Base-by-base conservation (phyloP, 2,888 invertebrate genomes). In the Shargacucullia verbasci region DNA sequence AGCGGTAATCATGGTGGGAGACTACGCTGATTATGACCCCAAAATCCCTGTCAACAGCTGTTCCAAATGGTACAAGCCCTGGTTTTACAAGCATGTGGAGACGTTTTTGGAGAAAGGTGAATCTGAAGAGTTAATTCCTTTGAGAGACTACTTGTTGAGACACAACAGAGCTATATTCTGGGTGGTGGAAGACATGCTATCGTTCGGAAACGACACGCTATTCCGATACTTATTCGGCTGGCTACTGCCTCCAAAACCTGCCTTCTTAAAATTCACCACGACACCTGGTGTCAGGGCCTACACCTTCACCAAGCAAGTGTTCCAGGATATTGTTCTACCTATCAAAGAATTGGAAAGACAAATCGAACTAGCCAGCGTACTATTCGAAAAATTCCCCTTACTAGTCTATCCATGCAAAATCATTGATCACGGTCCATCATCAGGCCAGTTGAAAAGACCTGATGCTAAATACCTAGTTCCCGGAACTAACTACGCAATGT, bases 171-270 rank as follows among this genome's bases (percentile, higher is more conserved):
- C 96, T 1, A 96, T 96, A 50, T 96, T 96, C 82, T 96, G 96
- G 96, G 96, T 96, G 0, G 95, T 96, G 0, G 96, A 96, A 86
- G 95, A 95, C 14, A 96, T 96, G 96, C 90, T 96, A 43, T 95
- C 96, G 0, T 96, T 96, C 70, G 96, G 96, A n/a, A 96, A 96
- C 73, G 85, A 96, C 74, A 94, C 94, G 0, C 11, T 96, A 5
- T 96, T 96, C 79, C 90, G 96, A 57, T 79, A 91, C 3, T 70
- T 96, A 0, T 95, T 96, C 72, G 96, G 96, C 0, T 96, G 96
- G 96, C 82, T 96, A 0, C 79, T 96, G 27, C 96, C 96, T 0
- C 96, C 96, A 0, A 96, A 96, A 79, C 96, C 96, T 2, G 96
- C 96, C 0, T 96, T 96, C 79, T 81, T 96, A n/a, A 96, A 96